phyloP scores from a whole-genome alignment of 2,113 vertebrate species.

The Nothoprocta perdicaria region DNA sequence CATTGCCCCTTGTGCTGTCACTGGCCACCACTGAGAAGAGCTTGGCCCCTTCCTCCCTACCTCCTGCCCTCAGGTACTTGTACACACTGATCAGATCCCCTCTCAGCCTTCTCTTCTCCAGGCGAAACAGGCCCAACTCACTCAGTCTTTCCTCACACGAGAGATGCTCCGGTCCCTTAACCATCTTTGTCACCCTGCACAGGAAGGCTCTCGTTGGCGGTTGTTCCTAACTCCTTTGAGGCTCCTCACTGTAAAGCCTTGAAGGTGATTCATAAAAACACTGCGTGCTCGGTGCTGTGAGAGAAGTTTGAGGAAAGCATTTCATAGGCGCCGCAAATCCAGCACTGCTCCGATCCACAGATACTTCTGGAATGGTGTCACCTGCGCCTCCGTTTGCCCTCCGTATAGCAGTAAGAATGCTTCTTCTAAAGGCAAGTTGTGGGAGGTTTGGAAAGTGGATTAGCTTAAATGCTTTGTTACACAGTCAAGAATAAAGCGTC shows the following conservation, averaged over 20 bases:
- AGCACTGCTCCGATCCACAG: slow-evolving; percentile 39
- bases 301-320: background rate
- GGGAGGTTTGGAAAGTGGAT: slow-evolving; percentile 57
- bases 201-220: background rate
- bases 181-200: no score
- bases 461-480: slow-evolving; percentile 48
- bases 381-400: slow-evolving; percentile 48
- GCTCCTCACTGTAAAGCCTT: background rate
- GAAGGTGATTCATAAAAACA: background rate
- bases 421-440: slow-evolving; percentile 36
- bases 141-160: no score
- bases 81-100: no score
- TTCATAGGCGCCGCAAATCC: slow-evolving; percentile 10
- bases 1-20: no score
- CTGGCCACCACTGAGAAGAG: no score
- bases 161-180: no score
- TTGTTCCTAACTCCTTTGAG: background rate
- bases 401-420: slow-evolving; percentile 19
- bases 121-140: no score
- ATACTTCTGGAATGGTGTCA: slow-evolving; percentile 51
- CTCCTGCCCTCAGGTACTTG: no score
- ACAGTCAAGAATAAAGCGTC: slow-evolving; percentile 9
- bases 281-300: background rate
- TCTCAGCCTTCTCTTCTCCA: no score
- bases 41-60: no score